Evolutionary conservation across 2,888 invertebrate genomes (phyloP), one percentile per base, ranked within the genome.

Genomic region (Poecilobothrus nobilitatus): DNA sequence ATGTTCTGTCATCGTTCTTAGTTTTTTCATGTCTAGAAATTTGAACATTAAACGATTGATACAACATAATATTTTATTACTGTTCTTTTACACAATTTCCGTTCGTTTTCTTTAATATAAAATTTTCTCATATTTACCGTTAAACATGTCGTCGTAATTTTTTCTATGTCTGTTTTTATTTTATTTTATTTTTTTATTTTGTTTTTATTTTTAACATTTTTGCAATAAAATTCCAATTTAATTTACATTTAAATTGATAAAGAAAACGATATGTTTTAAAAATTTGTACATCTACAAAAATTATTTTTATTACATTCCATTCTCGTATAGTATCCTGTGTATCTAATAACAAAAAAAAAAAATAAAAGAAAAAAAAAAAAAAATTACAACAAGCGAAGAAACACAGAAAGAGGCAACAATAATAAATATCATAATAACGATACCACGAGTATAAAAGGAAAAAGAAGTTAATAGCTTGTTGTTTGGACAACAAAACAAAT

Each of bases 221-320:
- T n/a, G 53, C n/a, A 53, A 53, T 53, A 53, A 53, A 53, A 53
- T 53, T 53, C 53, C 53, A 53, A 53, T 53, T 53, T 53, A 53
- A 53, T 53, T 53, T 53, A 53, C 53, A 53, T 53, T 53, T 53
- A 53, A 53, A 53, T 53, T 53, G 53, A 53, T 53, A 53, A 15
- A 53, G 53, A 53, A 53, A 53, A 53, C 53, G 53, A 53, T 18
- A 53, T 53, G 53, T 53, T 53, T 53, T 15, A 18, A 37, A 37
- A 37, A 37, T 37, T 37, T 37, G 37, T 37, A 37, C 37, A 37
- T 12, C 37, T 18, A 27, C 27, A 27, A 6, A 1, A 53, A 15
- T 27, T 27, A 4, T 27, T 53, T 53, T 53, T 53, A 53, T 53
- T 53, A 53, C n/a, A 12, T 53, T 53, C 53, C 15, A 12, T 53